A percentile compares a stretch with the other conserved stretches of the same genome.
Conservation (phyloP, 2,113 vertebrate genomes). For the Dasyurus viverrinus region DNA sequence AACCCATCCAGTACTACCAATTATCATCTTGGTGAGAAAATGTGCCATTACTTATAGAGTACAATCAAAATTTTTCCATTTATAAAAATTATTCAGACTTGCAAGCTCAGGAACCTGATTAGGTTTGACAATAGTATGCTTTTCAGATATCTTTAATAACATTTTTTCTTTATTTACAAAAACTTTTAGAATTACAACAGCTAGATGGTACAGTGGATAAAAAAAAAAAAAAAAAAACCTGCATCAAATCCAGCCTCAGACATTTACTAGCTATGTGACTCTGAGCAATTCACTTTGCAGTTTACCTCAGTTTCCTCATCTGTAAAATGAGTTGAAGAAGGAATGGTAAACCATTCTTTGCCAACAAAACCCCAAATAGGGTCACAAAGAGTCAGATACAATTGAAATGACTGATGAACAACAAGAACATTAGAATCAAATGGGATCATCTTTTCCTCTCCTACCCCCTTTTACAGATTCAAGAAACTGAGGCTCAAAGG, state of each 20-base stretch:
- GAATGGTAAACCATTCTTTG: background rate
- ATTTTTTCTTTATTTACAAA: slow-evolving; percentile 14
- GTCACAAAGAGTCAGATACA: background rate
- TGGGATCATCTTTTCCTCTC: background rate
- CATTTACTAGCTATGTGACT: background rate
- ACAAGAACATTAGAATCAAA: slow-evolving; percentile 3
- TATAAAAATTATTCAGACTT: slow-evolving; percentile 7
- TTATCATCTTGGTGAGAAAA: background rate
- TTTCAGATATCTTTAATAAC: slow-evolving; percentile 5
- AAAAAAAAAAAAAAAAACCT: background rate
- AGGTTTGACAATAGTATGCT: background rate
- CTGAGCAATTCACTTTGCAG: background rate
- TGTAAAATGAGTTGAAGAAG: background rate
- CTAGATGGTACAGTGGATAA: background rate
- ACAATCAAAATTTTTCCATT: background rate
- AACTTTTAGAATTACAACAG: slow-evolving; percentile 3
- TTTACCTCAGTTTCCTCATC: background rate
- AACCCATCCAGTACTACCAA: background rate
- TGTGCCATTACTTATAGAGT: background rate
- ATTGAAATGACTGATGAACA: background rate
- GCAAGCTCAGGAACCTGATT: background rate
- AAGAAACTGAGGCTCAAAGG: slow-evolving; percentile 1
- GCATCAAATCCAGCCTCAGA: background rate
- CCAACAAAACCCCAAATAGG: background rate
- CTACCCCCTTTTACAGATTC: slow-evolving; percentile 27